phyloP scores from a whole-genome alignment of 1,140 invertebrate species.

The Diprion similis region DNA sequence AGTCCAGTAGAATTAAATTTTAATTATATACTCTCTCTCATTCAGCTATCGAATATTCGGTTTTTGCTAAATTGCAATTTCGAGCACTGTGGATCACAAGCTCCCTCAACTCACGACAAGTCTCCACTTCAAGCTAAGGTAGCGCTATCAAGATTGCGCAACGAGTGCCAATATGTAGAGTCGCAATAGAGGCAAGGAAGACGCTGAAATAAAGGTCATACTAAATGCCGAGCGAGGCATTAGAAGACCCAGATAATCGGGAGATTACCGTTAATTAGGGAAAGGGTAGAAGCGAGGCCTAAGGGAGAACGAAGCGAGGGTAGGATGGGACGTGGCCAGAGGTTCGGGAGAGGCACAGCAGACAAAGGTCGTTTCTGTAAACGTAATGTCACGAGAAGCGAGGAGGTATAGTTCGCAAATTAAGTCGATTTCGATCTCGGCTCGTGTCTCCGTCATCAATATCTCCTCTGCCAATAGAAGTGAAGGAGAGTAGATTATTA shows the following conservation, averaged over 20 bases:
- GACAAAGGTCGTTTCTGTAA: conserved; percentile 2
- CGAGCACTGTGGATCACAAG: neutral
- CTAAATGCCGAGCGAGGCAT: conserved; percentile 14
- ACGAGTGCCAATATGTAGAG: neutral
- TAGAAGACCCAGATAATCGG: conserved; percentile 12
- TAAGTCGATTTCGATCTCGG: neutral
- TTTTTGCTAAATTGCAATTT: neutral
- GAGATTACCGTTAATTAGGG: conserved; percentile 26
- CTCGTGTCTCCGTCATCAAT: neutral
- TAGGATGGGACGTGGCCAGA: neutral
- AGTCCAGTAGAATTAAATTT: too few species aligned
- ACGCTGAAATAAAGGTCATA: conserved; percentile 16
- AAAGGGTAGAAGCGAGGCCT: conserved; percentile 23
- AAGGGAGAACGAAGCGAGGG: neutral
- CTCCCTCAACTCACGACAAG: neutral
- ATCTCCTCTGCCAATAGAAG: too few species aligned
- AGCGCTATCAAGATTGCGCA: neutral
- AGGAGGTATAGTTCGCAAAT: neutral
- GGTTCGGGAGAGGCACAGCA: neutral
- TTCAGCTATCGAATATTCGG: neutral
- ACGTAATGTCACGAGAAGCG: neutral
- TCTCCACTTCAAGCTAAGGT: neutral
- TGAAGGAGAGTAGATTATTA: too few species aligned
- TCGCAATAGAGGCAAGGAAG: neutral
- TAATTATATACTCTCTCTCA: too few species aligned